Conservation (phyloP, 2,797 vertebrate genomes). For the Enteromius unitaeniatus region DNA sequence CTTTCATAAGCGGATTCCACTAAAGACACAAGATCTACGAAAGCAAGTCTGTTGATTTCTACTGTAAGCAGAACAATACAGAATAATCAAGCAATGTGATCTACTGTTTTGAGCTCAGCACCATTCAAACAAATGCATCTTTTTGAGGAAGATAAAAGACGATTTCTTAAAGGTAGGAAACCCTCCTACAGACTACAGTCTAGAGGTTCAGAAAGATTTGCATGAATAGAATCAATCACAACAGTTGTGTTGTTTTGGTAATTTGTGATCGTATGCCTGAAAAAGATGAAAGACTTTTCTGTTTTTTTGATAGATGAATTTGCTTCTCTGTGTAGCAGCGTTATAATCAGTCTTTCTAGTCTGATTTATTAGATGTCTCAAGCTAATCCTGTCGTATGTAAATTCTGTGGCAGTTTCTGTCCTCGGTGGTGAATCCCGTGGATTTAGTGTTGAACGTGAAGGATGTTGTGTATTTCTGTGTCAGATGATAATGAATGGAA, state of each 20-base stretch:
- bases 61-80: slow-evolving; percentile 3
- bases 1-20: slow-evolving; percentile 41
- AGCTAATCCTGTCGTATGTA: slow-evolving; percentile 16
- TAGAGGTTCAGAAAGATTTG: neutral
- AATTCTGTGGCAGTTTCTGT: slow-evolving; percentile 34
- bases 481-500: slow-evolving; percentile 41
- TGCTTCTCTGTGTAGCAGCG: neutral
- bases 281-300: neutral
- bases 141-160: slow-evolving; percentile 56
- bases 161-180: slow-evolving; percentile 60
- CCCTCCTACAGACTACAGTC: neutral
- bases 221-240: neutral
- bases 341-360: slow-evolving; percentile 10
- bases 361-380: slow-evolving; percentile 17
- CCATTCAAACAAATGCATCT: slow-evolving; percentile 61
- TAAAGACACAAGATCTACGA: slow-evolving; percentile 8
- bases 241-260: neutral
- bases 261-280: neutral
- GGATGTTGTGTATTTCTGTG: slow-evolving; percentile 43
- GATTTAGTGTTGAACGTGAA: slow-evolving; percentile 30
- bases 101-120: slow-evolving; percentile 2
- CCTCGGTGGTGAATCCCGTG: slow-evolving; percentile 8
- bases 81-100: neutral
- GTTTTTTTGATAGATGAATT: neutral
- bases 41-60: slow-evolving; percentile 34